These are phyloP conservation scores for Otis tarda DNA, from an alignment of 2,113 vertebrate genomes.

Conservation along the genomic window DNA sequence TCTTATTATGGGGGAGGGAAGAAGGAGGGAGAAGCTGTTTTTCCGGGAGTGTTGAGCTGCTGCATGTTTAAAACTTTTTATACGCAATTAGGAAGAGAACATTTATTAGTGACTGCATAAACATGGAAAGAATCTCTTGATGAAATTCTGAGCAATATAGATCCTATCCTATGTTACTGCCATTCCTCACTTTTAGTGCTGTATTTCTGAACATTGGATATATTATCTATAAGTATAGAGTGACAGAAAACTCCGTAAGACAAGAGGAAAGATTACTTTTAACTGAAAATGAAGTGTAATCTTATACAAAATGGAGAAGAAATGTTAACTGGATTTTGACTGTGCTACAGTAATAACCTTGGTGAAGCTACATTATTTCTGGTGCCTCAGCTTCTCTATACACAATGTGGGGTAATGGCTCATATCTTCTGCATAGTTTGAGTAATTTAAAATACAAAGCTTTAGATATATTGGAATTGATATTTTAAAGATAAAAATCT, in stretches of 20 bases:
- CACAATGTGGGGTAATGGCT: not conserved
- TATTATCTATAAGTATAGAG: not conserved
- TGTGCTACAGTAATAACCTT: not conserved
- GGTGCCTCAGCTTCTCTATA: not conserved
- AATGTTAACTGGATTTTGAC: not conserved
- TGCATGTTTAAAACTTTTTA: not conserved
- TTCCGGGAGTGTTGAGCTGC: not conserved
- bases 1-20: not conserved
- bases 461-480: not conserved
- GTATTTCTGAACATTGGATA: not conserved
- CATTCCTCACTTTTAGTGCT: not conserved
- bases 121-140: not conserved
- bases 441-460: not conserved
- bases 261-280: not conserved
- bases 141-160: not conserved
- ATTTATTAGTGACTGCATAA: not conserved
- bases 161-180: not conserved
- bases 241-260: not conserved
- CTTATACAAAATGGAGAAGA: not conserved
- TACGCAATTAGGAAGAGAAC: not conserved
- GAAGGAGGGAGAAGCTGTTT: not conserved
- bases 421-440: not conserved
- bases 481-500: not conserved
- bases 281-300: not conserved
- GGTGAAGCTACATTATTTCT: not conserved